These are phyloP conservation scores for Diplodus sargus DNA, from an alignment of 2,797 vertebrate genomes.

Conservation along the genomic window DNA sequence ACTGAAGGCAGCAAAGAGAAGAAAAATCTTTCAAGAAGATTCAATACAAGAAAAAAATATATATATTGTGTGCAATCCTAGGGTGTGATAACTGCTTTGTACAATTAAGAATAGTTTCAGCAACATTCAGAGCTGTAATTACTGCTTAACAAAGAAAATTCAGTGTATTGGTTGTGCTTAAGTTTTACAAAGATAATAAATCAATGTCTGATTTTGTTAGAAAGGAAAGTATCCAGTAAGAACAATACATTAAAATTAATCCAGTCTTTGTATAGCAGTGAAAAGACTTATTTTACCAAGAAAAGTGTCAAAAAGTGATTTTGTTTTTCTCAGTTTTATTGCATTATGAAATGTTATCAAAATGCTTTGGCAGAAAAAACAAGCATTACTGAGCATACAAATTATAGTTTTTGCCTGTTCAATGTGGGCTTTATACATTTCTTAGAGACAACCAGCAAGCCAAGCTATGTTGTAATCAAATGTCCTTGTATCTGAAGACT, in stretches of 20 bases:
- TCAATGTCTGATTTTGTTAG: constrained; percentile 5
- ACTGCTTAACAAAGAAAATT: constrained; percentile 3
- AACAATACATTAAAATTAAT: constrained; percentile 6
- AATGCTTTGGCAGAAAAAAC: not conserved
- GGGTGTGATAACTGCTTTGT: not conserved
- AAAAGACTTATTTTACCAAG: not conserved
- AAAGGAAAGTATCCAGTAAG: not conserved
- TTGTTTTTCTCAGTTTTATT: not conserved
- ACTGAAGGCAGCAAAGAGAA: constrained; percentile 3
- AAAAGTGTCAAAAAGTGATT: not conserved
- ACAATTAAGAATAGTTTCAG: not conserved
- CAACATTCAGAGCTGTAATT: constrained; percentile 6
- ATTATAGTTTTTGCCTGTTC: constrained; percentile 5
- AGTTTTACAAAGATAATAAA: constrained; percentile 18
- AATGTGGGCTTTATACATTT: not conserved
- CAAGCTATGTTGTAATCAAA: not conserved
- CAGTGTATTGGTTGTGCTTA: not conserved
- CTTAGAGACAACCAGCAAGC: not conserved
- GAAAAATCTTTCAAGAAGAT: not conserved
- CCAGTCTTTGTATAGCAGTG: not conserved
- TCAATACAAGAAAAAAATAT: not conserved
- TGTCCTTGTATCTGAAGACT: not conserved
- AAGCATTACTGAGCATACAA: not conserved
- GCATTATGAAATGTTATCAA: constrained; percentile 1
- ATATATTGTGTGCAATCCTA: not conserved